These are phyloP conservation scores for Dinothrombium tinctorium DNA, from an alignment of 1,140 invertebrate genomes.

Conservation along the genomic window DNA sequence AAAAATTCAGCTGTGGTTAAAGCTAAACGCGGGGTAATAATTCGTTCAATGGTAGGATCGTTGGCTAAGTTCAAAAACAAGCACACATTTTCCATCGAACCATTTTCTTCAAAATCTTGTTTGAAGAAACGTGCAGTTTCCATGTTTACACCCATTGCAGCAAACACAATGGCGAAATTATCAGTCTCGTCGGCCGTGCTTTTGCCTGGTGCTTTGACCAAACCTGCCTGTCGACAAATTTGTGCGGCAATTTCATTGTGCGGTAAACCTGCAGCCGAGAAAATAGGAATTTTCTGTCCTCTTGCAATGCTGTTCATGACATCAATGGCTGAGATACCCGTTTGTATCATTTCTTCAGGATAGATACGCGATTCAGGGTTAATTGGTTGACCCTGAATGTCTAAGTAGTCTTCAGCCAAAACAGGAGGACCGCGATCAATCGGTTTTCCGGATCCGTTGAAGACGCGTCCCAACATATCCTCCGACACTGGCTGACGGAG, in stretches of 20 bases:
- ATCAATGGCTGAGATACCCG: conserved; percentile 93
- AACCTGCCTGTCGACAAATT: conserved; percentile 92
- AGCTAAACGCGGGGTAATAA: conserved; percentile 89
- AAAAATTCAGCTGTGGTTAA: conserved; percentile 89
- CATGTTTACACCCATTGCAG: conserved; percentile 98
- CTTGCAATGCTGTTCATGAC: conserved; percentile 97
- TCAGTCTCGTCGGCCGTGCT: conserved; percentile 81
- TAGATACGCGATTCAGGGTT: conserved; percentile 97
- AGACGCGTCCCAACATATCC: conserved; percentile 93
- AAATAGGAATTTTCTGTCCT: conserved; percentile 97
- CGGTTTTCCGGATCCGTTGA: conserved; percentile 92
- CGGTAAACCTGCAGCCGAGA: conserved; percentile 89
- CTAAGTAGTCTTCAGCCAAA: conserved; percentile 85
- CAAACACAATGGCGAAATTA: conserved; percentile 47
- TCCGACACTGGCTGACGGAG: conserved; percentile 84
- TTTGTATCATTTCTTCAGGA: conserved; percentile 98
- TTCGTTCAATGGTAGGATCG: conserved; percentile 94
- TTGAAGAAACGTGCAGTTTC: conserved; percentile 97
- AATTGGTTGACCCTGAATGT: conserved; percentile 91
- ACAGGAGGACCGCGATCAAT: conserved; percentile 93
- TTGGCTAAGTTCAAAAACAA: conserved; percentile 94
- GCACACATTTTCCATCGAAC: conserved; percentile 96
- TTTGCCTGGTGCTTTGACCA: conserved; percentile 71
- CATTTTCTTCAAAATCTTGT: conserved; percentile 70
- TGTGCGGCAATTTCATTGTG: conserved; percentile 98